Evolutionary conservation across 2,113 vertebrate genomes (phyloP).

Genomic region (Sakesphorus luctuosus): DNA sequence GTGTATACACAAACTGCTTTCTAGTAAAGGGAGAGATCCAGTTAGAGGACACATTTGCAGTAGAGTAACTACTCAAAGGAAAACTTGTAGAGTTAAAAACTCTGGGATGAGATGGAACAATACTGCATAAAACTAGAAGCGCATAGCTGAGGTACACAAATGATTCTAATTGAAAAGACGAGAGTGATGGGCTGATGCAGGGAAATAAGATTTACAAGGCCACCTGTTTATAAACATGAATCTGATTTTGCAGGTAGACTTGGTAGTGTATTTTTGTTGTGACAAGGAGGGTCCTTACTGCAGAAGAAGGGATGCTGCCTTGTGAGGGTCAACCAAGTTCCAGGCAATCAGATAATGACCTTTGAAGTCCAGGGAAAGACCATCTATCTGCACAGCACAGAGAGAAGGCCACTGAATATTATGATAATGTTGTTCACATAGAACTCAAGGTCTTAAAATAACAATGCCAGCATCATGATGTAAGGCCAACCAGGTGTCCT

Average conservation of each 20-base stretch:
- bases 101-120: background rate
- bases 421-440: background rate
- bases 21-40: background rate
- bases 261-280: background rate
- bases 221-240: background rate
- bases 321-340: background rate
- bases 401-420: background rate
- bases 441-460: background rate
- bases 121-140: background rate
- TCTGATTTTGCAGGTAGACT: background rate
- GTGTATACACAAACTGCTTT: background rate
- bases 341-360: background rate
- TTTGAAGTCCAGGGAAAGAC: background rate
- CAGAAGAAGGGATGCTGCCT: background rate
- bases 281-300: background rate
- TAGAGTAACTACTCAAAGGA: background rate
- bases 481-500: background rate
- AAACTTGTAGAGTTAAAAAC: background rate
- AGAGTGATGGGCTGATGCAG: accelerated
- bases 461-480: background rate
- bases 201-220: background rate
- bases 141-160: background rate
- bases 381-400: background rate
- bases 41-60: background rate
- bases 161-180: background rate